phyloP scores from a whole-genome alignment of 2,888 invertebrate species.

The Meteorus colon region DNA sequence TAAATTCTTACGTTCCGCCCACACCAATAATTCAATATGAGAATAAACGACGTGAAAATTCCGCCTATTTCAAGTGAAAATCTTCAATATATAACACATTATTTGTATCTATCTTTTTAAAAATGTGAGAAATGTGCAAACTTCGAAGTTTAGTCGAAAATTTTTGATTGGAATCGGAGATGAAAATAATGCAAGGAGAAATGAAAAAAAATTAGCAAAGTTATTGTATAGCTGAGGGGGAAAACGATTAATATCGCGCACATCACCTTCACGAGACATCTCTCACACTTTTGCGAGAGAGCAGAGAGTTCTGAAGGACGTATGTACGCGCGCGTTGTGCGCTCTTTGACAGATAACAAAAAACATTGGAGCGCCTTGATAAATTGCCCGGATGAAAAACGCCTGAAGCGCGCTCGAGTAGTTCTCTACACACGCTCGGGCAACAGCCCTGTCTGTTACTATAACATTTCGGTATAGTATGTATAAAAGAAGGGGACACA shows the following conservation, averaged over 20 bases:
- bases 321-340: not conserved
- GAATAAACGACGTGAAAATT: constrained; percentile 5
- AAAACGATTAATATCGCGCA: constrained; percentile 7
- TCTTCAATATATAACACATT: not conserved
- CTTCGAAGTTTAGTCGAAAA: not conserved
- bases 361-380: constrained; percentile 66
- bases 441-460: constrained; percentile 48
- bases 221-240: not conserved
- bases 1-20: constrained; percentile 65
- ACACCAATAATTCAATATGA: constrained; percentile 52
- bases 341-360: constrained; percentile 64
- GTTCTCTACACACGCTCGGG: constrained; percentile 50
- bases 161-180: not conserved
- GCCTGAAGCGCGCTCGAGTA: constrained; percentile 46
- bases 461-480: not conserved
- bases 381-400: constrained; percentile 66
- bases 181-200: not conserved
- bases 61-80: constrained; percentile 6
- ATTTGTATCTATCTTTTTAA: too few species aligned
- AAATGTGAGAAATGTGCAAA: too few species aligned
- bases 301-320: not conserved
- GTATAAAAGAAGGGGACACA: constrained; percentile 30
- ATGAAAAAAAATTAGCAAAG: not conserved
- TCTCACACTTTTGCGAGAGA: constrained; percentile 23
- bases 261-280: constrained; percentile 19